Percentiles rank a stretch among this genome's conserved stretches.
Evolutionary conservation across 2,113 vertebrate genomes (phyloP).

Genomic region (Nycticorax nycticorax): DNA sequence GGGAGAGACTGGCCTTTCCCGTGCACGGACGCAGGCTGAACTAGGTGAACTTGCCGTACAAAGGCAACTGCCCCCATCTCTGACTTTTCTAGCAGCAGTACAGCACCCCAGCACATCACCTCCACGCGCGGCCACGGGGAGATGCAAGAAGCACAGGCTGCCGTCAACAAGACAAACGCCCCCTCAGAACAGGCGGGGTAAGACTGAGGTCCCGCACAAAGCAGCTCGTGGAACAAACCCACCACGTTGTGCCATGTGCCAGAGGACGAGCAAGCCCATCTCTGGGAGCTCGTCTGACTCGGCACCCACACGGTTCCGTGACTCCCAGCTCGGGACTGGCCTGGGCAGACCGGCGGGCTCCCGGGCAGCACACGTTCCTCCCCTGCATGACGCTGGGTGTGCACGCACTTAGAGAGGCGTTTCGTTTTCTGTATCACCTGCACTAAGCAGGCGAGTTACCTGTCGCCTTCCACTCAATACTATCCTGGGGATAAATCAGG

Average conservation of each 20-base stretch:
- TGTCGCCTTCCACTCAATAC: not conserved
- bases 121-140: not conserved
- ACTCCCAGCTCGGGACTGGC: not conserved
- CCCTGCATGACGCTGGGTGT: not conserved
- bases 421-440: not conserved
- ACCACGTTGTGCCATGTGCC: not conserved
- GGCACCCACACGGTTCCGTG: accelerated
- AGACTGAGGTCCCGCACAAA: not conserved
- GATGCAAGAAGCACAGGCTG: not conserved
- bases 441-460: not conserved
- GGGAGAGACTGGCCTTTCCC: not conserved
- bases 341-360: not conserved
- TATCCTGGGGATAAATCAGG: not conserved
- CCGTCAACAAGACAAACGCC: not conserved
- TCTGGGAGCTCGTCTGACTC: not conserved
- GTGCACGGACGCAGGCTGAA: not conserved
- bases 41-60: not conserved
- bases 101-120: not conserved
- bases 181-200: not conserved
- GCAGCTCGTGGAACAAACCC: not conserved
- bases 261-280: not conserved
- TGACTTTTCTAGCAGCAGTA: not conserved
- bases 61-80: not conserved
- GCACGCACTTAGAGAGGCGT: not conserved
- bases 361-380: accelerated